phyloP scores from a whole-genome alignment of 2,113 vertebrate species.

The Chamaetylas fuelleborni region DNA sequence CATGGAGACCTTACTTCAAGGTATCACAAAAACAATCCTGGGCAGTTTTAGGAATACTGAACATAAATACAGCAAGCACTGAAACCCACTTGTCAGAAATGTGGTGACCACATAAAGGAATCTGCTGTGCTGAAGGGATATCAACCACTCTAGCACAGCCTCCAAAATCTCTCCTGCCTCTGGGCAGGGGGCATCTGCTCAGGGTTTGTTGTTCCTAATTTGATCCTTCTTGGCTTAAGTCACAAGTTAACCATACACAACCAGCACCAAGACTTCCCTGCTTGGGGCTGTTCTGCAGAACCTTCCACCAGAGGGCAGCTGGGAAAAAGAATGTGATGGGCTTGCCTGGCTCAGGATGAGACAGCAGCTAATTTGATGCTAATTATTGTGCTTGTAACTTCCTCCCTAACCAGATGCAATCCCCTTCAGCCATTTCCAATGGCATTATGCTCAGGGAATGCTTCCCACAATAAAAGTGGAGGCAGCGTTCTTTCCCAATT shows the following conservation, averaged over 20 bases:
- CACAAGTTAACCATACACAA: background rate
- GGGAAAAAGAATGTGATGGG: background rate
- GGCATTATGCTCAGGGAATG: background rate
- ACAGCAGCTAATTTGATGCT: background rate
- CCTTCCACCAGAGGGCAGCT: slow-evolving; percentile 32
- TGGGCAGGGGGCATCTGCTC: background rate
- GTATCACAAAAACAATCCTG: background rate
- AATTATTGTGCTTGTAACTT: slow-evolving; percentile 37
- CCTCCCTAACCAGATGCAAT: background rate
- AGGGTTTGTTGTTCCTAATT: background rate
- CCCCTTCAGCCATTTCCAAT: background rate
- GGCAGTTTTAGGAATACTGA: background rate
- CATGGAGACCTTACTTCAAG: background rate
- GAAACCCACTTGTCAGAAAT: background rate
- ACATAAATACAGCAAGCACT: background rate
- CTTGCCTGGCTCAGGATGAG: background rate
- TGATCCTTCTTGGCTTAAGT: background rate
- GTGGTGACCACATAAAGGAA: background rate
- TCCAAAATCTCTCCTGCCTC: background rate
- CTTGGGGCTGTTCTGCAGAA: background rate
- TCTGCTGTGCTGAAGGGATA: background rate
- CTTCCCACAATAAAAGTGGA: background rate
- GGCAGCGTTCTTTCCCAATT: background rate
- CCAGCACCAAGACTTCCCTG: background rate
- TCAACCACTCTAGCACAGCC: background rate